Evolutionary conservation across 1,140 invertebrate genomes (phyloP), one percentile per base, ranked within the genome.

Genomic region (Zaprionus africanus): DNA sequence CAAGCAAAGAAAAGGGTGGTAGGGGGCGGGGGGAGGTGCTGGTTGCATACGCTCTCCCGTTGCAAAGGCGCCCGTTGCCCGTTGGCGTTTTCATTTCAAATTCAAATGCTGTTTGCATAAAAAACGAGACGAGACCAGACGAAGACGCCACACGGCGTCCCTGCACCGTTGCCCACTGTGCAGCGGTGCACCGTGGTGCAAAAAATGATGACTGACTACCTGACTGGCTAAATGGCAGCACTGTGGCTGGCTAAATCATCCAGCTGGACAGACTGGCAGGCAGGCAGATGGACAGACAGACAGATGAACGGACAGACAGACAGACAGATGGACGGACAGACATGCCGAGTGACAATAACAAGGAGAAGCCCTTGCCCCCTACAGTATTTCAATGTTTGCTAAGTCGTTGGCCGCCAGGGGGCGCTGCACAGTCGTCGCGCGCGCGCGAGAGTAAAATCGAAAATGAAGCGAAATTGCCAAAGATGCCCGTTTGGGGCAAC

Each of bases 101-200:
- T 88, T 88, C 85, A 88, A 90, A 88, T 88, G 81, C 72, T 90
- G 81, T 88, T 88, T 88, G 85, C 84, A 90, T 83, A 87, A 86
- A 86, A 79, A 82, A 79, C 76, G 65, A 86, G 68, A 43, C 74
- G 70, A 51, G 46, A n/a, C 46, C 11, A 83, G 46, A 13, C 46
- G 46, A 83, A 83, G 78, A 82, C 74, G 73, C 80, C 74, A 82
- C 73, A 24, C 38, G 12, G 15, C 38, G 31, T 9, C 38, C 15
- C 15, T 41, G 38, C 46, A 24, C 19, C 2, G 2, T 17, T 7
- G 41, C 31, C 65, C 22, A n/a, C 28, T 22, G 58, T 61, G 36
- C 57, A 61, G 38, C 1, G 12, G 58, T 61, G 36, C 57, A 61
- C 59, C 3, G 5, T 43, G 63, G 63, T 43, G 26, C 17, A 66